Percentiles rank a stretch among this genome's conserved stretches.
Evolutionary conservation across 2,888 invertebrate species (phyloP).

Genomic region (Tanypteryx hageni): DNA sequence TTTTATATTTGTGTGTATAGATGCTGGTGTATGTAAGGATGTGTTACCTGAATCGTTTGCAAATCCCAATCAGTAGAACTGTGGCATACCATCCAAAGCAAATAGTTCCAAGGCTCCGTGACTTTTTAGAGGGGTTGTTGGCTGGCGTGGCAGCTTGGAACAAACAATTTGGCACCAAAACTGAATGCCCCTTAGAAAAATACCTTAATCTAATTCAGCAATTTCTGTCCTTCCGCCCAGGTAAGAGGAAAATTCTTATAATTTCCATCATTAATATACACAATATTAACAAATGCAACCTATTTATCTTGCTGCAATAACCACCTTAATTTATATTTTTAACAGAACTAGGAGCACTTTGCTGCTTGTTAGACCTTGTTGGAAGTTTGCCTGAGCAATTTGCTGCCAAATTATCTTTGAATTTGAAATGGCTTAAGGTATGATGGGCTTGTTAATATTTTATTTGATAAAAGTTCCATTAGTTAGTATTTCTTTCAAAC

Average conservation of each 20-base stretch:
- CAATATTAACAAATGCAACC: no score
- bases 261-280: no score
- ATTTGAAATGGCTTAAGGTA: slow-evolving; percentile 81
- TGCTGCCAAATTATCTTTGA: slow-evolving; percentile 80
- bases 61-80: slow-evolving; percentile 4
- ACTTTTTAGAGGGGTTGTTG: slow-evolving; percentile 30
- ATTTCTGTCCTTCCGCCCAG: slow-evolving; percentile 82
- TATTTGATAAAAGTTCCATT: not conserved
- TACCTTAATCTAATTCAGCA: slow-evolving; percentile 84
- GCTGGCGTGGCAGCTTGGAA: not conserved
- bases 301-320: not conserved
- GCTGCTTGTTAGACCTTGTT: slow-evolving; percentile 89
- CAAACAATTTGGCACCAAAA: not conserved
- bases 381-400: slow-evolving; percentile 87
- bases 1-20: slow-evolving; percentile 75
- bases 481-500: not conserved
- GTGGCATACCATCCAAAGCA: slow-evolving; percentile 54
- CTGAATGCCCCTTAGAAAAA: slow-evolving; percentile 76
- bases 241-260: slow-evolving; percentile 74
- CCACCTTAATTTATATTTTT: slow-evolving; percentile 65
- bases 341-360: slow-evolving; percentile 81
- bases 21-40: slow-evolving; percentile 87
- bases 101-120: slow-evolving; percentile 41
- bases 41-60: slow-evolving; percentile 75
- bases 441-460: slow-evolving; percentile 38